Percentiles rank a stretch among this genome's conserved stretches.
Evolutionary conservation across 2,797 vertebrate genomes (phyloP).

Genomic region (Falco naumanni): DNA sequence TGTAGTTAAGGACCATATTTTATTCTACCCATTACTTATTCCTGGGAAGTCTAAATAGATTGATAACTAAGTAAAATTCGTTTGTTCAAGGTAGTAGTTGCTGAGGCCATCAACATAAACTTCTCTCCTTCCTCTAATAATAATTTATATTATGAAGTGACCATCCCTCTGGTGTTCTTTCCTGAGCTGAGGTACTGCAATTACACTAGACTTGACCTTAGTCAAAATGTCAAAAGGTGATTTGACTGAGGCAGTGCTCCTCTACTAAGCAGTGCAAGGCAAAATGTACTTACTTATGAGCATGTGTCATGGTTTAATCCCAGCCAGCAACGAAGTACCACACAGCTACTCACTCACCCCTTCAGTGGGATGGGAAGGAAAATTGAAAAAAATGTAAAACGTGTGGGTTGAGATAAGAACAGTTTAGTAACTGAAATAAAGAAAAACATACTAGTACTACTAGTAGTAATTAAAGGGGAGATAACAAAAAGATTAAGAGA

Average conservation of each 20-base stretch:
- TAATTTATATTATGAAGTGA: rapidly evolving
- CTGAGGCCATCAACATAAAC: not conserved
- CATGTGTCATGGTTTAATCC: too few relatives aligned
- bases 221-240: not conserved
- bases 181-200: not conserved
- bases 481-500: too few relatives aligned
- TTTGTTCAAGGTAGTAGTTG: not conserved
- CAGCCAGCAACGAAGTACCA: too few relatives aligned
- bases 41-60: not conserved
- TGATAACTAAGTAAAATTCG: not conserved
- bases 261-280: not conserved
- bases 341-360: too few relatives aligned
- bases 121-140: not conserved
- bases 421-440: too few relatives aligned
- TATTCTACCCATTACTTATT: not conserved
- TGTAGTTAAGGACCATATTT: not conserved
- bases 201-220: not conserved
- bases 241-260: not conserved
- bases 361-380: too few relatives aligned
- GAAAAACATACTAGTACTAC: too few relatives aligned
- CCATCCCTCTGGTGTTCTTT: not conserved
- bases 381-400: too few relatives aligned
- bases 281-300: not conserved
- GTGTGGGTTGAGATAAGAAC: too few relatives aligned
- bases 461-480: too few relatives aligned